Evolutionary conservation across 2,113 vertebrate genomes (phyloP).

Genomic region (Trachemys scripta): DNA sequence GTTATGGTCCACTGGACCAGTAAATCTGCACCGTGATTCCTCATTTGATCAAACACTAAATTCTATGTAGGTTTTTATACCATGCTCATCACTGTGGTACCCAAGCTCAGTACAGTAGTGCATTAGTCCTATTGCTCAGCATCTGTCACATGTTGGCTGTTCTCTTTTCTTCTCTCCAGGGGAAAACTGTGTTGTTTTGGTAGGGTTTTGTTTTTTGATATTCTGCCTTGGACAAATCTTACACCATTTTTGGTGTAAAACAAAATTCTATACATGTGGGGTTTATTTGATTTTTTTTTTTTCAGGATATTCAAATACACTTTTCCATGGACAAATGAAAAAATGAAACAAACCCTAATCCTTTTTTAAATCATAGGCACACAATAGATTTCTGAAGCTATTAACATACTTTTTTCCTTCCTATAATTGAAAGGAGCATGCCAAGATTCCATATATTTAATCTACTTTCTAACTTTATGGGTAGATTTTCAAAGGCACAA

Average conservation of each 20-base stretch:
- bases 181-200: background rate
- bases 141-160: background rate
- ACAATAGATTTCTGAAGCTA: background rate
- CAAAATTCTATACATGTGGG: background rate
- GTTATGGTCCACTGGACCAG: background rate
- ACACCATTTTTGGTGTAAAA: background rate
- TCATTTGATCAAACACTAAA: background rate
- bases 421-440: background rate
- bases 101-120: background rate
- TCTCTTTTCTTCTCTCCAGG: background rate
- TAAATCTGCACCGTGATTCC: background rate
- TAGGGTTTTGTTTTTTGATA: background rate
- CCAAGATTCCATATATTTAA: background rate
- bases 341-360: rapidly evolving
- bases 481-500: background rate
- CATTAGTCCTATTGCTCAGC: background rate
- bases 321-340: background rate
- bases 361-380: background rate
- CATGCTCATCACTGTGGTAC: background rate
- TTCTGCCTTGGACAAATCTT: background rate
- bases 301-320: background rate
- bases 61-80: background rate
- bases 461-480: background rate
- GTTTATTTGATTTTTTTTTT: background rate
- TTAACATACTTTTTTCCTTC: rapidly evolving